Evolutionary conservation across 2,113 vertebrate species (phyloP), one percentile per base, ranked within the genome.

Genomic region (Gila orcuttii): DNA sequence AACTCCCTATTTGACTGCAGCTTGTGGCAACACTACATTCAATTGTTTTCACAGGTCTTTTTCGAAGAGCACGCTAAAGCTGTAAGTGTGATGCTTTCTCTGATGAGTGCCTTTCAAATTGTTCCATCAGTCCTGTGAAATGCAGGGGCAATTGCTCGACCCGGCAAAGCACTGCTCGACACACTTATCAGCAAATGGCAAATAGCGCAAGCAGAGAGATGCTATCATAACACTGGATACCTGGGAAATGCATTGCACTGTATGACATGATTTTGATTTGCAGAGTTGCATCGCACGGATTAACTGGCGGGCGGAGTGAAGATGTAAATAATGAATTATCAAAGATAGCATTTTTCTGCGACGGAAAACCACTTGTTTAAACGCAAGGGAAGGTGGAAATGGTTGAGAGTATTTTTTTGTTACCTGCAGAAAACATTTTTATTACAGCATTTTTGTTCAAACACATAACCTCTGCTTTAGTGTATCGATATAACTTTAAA

Each of bases 201-300:
- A 78, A 85, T 73, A 86, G 52, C 36, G 45, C 31, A 75, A 42
- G 87, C 74, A 59, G 36, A 62, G 76, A 69, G 82, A 88, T 84
- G 50, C 47, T 85, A 88, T 88, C 87, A 81, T 5, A 36, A 8
- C 45, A 28, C 5, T 64, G 68, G 59, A 86, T 74, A 73, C n/a
- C 85, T 76, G 36, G 47, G 47, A 57, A 84, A 86, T 55, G 69
- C 45, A 79, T 12, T 64, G 57, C 57, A 59, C 77, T 74, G 39
- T 86, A 62, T 83, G 79, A 88, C 42, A 84, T 39, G 52, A 81
- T 39, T 76, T 79, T 52, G 77, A 88, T 69, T 69, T 69, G 64
- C 52, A 64, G 64, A 15, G 25, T 42, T 69, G 33, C 80, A 82
- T 82, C 2, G 11, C 59, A n/a, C 19, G 25, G 55, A 69, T 82